A percentile compares a stretch with the other conserved stretches of the same genome.
Conservation (phyloP, 2,113 vertebrate genomes). For the Pionites leucogaster region DNA sequence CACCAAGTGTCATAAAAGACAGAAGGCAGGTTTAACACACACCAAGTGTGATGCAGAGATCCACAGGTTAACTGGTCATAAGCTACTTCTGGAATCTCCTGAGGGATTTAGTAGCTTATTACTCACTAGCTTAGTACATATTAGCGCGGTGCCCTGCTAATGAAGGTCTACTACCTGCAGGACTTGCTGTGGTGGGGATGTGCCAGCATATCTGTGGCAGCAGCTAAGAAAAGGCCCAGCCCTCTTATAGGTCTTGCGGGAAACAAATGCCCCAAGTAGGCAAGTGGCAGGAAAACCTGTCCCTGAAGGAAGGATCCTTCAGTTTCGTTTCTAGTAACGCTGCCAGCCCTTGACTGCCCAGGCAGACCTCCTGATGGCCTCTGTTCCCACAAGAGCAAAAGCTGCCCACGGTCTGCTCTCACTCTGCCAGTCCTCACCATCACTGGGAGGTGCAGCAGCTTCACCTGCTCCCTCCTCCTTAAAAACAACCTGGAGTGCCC, state of each 20-base stretch:
- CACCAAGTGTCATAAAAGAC: not conserved
- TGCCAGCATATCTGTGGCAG: rapidly evolving
- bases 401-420: not conserved
- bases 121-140: not conserved
- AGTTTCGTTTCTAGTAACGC: not conserved
- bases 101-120: not conserved
- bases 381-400: not conserved
- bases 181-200: not conserved
- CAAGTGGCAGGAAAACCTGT: not conserved
- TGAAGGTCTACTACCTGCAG: rapidly evolving
- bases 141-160: rapidly evolving
- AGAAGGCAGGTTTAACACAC: not conserved
- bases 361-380: not conserved
- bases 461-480: not conserved
- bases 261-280: not conserved
- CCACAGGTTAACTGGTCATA: not conserved
- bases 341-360: not conserved
- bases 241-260: not conserved
- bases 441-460: not conserved
- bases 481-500: rapidly evolving
- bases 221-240: not conserved
- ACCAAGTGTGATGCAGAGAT: not conserved
- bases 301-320: not conserved
- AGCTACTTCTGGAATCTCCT: not conserved
- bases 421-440: not conserved